Evolutionary conservation across 2,888 invertebrate genomes (phyloP).

Genomic region (Macropis europaea): DNA sequence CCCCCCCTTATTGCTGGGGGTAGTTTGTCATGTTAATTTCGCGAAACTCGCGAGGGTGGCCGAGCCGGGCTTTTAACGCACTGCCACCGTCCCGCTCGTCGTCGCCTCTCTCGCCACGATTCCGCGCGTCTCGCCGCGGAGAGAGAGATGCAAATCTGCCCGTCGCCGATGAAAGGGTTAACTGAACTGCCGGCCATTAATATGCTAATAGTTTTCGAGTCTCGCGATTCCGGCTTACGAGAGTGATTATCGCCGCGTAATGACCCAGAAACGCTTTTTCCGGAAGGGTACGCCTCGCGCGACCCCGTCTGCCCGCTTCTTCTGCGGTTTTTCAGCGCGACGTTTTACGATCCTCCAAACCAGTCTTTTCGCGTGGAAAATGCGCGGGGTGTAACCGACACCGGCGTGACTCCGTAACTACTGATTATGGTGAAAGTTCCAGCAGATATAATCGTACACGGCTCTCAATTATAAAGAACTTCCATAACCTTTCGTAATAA

Average conservation of each 20-base stretch:
- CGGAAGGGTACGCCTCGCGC: conserved; percentile 73
- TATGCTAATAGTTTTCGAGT: conserved; percentile 80
- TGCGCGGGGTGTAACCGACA: conserved; percentile 20
- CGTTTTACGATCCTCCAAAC: conserved; percentile 55
- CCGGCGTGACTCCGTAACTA: too few relatives aligned
- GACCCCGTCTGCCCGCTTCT: neutral
- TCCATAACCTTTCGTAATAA: too few relatives aligned
- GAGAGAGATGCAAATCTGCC: conserved; percentile 78
- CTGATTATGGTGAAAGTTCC: too few relatives aligned
- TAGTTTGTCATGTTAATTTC: conserved; percentile 81
- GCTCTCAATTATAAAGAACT: too few relatives aligned
- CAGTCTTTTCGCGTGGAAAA: conserved; percentile 4
- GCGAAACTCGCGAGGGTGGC: conserved; percentile 75
- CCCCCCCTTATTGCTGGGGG: conserved; percentile 80
- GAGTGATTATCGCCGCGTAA: conserved; percentile 78
- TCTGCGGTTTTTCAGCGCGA: conserved; percentile 51
- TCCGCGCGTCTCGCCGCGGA: conserved; percentile 38
- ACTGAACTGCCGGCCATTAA: conserved; percentile 80
- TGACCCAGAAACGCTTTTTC: conserved; percentile 80
- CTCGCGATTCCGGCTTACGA: conserved; percentile 78
- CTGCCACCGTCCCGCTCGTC: conserved; percentile 75
- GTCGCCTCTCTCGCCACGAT: conserved; percentile 43
- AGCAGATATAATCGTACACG: too few relatives aligned
- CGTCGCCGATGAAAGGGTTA: conserved; percentile 80
- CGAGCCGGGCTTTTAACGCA: conserved; percentile 78